These are phyloP conservation scores for Rosalia funebris DNA, from an alignment of 2,888 invertebrate species.

Conservation along the genomic window DNA sequence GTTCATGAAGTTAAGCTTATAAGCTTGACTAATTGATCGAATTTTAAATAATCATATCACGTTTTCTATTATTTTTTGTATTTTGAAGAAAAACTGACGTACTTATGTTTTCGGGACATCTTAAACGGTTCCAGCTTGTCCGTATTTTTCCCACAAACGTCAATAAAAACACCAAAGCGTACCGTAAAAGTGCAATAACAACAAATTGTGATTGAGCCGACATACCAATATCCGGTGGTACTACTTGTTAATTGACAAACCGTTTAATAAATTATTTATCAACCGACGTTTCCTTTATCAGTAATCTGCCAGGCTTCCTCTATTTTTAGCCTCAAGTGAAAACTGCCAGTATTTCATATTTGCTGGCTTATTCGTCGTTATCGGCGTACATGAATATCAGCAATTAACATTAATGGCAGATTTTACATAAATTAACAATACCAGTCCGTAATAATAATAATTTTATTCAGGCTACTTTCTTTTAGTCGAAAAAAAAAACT, in stretches of 20 bases:
- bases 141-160: too few relatives aligned
- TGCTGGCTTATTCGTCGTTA: neutral
- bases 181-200: too few relatives aligned
- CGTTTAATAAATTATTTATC: slow-evolving; percentile 9
- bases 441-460: slow-evolving; percentile 13
- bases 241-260: neutral
- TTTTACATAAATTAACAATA: slow-evolving; percentile 17
- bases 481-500: neutral
- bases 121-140: too few relatives aligned
- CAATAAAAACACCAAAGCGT: too few relatives aligned
- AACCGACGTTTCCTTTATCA: slow-evolving; percentile 1
- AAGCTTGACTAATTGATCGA: too few relatives aligned
- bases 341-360: neutral
- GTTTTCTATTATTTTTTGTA: too few relatives aligned
- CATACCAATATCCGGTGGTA: slow-evolving; percentile 7
- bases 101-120: too few relatives aligned
- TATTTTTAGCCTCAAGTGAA: neutral
- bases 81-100: too few relatives aligned
- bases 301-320: slow-evolving; percentile 1
- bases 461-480: slow-evolving; percentile 13
- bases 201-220: neutral
- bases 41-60: too few relatives aligned
- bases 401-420: slow-evolving; percentile 12
- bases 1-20: too few relatives aligned
- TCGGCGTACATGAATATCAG: slow-evolving; percentile 2